Conservation (phyloP, 1,140 invertebrate genomes). For the Neuroterus valhalla region DNA sequence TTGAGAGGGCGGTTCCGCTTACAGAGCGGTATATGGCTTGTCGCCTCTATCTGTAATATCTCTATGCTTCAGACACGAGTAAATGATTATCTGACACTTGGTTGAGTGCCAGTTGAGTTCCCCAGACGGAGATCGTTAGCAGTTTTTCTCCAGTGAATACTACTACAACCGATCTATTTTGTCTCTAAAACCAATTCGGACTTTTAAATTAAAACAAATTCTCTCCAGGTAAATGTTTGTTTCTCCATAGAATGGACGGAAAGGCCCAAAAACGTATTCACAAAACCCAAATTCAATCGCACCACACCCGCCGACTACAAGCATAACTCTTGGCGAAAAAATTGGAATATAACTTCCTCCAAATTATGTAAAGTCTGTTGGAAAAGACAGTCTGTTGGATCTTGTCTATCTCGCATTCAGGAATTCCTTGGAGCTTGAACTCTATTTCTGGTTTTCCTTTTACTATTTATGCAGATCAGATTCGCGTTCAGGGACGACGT, state of each 20-base stretch:
- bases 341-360: not conserved
- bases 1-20: no score
- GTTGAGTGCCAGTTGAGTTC: not conserved
- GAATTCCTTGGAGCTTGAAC: constrained; percentile 23
- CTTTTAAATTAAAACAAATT: no score
- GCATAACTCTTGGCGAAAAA: not conserved
- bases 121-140: not conserved
- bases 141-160: not conserved
- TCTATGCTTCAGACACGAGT: not conserved
- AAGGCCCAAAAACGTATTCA: not conserved
- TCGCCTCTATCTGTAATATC: no score
- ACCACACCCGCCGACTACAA: no score
- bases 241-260: no score
- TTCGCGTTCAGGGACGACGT: constrained; percentile 21
- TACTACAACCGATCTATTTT: not conserved
- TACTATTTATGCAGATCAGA: constrained; percentile 21
- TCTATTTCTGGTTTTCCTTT: constrained; percentile 30
- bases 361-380: no score
- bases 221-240: no score
- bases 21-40: no score
- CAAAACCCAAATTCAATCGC: not conserved
- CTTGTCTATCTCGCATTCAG: not conserved
- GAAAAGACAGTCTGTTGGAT: no score
- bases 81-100: constrained; percentile 1
- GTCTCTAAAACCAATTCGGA: no score